Conservation (phyloP, 2,797 vertebrate genomes). For the Coracias cyanogaster region DNA sequence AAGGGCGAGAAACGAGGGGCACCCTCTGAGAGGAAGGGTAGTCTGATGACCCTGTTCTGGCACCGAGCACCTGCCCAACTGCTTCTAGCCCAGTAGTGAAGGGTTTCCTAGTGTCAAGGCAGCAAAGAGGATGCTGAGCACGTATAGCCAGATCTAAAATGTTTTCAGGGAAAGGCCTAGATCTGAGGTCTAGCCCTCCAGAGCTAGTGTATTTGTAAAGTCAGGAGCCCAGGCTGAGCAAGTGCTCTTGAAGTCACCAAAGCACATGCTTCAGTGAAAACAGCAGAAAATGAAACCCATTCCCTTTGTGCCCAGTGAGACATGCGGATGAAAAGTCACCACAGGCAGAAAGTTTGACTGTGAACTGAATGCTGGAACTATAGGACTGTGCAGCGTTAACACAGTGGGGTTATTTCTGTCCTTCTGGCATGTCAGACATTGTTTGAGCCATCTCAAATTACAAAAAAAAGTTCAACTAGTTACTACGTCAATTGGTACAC, state of each 20-base stretch:
- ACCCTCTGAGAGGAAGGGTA: background rate
- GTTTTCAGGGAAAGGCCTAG: background rate
- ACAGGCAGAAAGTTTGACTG: background rate
- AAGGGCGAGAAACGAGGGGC: background rate
- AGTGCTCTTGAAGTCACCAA: background rate
- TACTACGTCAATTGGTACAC: background rate
- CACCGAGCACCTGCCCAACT: background rate
- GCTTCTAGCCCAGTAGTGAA: background rate
- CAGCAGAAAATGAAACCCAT: background rate
- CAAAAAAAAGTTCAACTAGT: background rate
- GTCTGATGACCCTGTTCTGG: too few species aligned
- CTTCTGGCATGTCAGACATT: background rate
- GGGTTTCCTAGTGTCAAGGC: background rate
- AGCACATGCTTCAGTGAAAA: background rate
- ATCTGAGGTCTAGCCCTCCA: background rate
- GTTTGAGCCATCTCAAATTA: background rate
- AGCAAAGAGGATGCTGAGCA: background rate
- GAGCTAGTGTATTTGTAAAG: background rate
- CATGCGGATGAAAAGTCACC: background rate
- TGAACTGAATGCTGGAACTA: background rate
- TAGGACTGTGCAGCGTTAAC: background rate
- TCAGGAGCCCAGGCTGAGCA: background rate
- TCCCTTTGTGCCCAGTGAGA: background rate
- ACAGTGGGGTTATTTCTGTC: background rate
- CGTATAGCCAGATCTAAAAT: background rate